phyloP scores from a whole-genome alignment of 2,113 vertebrate genomes.

The Corythornis madagascariensis region DNA sequence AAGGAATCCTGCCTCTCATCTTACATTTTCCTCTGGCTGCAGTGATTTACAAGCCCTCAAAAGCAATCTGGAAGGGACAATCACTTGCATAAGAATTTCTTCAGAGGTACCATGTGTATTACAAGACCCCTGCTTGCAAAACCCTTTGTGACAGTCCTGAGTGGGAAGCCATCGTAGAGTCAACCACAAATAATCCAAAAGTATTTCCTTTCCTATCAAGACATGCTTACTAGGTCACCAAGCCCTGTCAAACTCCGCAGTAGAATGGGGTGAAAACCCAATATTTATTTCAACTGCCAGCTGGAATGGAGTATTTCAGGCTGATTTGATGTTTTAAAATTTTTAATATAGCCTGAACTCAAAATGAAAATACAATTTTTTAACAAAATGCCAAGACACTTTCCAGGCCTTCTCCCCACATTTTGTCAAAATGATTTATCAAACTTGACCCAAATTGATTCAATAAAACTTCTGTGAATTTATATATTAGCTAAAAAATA shows the following conservation, averaged over 20 bases:
- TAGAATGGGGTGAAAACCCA: background rate
- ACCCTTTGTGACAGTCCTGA: background rate
- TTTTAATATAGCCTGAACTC: background rate
- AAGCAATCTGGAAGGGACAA: background rate
- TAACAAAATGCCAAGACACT: background rate
- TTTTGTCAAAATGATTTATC: background rate
- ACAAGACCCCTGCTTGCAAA: background rate
- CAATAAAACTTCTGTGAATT: constrained; percentile 12
- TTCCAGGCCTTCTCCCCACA: background rate
- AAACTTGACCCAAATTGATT: background rate
- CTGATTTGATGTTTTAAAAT: background rate
- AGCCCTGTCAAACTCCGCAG: background rate
- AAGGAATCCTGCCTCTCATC: background rate
- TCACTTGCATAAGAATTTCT: background rate
- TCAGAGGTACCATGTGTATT: background rate
- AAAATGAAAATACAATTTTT: background rate
- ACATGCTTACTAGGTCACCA: background rate
- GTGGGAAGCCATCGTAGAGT: background rate
- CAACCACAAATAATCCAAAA: background rate
- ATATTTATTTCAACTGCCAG: background rate
- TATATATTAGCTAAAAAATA: background rate
- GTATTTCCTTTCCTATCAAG: background rate
- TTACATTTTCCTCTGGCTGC: background rate
- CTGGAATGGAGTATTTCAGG: background rate
- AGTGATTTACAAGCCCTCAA: background rate